Conservation (phyloP, 2,797 vertebrate species). For the Diceros bicornis region DNA sequence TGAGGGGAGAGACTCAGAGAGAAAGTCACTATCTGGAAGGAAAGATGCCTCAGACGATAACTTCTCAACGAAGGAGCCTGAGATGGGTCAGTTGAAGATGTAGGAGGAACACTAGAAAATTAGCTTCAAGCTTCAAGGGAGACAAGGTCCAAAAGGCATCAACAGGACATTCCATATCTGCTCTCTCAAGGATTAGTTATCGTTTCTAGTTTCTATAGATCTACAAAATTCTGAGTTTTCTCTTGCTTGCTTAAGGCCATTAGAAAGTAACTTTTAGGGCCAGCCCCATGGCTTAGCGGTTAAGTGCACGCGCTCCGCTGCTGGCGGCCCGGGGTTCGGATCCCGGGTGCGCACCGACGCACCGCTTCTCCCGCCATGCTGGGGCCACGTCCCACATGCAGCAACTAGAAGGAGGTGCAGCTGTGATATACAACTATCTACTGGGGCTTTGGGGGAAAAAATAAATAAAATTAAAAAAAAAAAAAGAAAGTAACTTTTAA, state of each 20-base stretch:
- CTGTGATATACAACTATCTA: no score
- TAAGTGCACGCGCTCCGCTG: no score
- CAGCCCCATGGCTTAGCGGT: no score
- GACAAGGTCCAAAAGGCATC: not conserved
- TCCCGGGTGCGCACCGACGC: no score
- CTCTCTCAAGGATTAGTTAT: not conserved
- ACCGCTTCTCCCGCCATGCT: no score
- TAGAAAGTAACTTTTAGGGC: constrained; percentile 50
- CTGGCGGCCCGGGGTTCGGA: no score
- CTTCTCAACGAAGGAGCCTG: not conserved
- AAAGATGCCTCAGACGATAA: not conserved
- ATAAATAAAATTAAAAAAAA: no score
- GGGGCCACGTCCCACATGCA: no score
- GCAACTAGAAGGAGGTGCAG: no score
- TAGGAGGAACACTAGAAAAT: not conserved
- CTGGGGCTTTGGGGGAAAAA: no score
- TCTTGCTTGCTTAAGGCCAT: not conserved
- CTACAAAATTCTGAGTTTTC: constrained; percentile 25
- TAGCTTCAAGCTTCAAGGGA: not conserved
- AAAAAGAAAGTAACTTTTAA: constrained; percentile 57
- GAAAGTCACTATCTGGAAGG: not conserved
- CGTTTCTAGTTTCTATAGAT: not conserved
- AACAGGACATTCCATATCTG: not conserved
- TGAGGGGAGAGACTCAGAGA: not conserved
- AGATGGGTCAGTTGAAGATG: not conserved